Evolutionary conservation across 1,140 invertebrate genomes (phyloP).

Genomic region (Gonioctena quinquepunctata): DNA sequence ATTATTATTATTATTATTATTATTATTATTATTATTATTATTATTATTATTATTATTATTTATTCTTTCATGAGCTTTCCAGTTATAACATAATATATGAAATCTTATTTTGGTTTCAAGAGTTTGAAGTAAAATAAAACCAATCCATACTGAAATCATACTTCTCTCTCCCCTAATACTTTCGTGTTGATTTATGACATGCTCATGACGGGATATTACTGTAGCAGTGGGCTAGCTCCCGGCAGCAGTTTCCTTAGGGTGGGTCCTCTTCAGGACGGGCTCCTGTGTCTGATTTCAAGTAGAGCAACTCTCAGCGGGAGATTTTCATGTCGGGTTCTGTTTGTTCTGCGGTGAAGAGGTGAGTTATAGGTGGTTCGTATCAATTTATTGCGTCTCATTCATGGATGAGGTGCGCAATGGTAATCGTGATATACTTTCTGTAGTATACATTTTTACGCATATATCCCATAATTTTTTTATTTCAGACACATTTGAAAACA

Average conservation of each 20-base stretch:
- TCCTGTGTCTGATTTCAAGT: conserved; percentile 14
- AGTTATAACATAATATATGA: too few relatives aligned
- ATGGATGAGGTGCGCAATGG: background rate
- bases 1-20: too few relatives aligned
- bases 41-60: too few relatives aligned
- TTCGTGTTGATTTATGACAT: background rate
- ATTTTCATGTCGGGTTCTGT: background rate
- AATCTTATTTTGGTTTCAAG: too few relatives aligned
- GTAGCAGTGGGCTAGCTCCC: conserved; percentile 4
- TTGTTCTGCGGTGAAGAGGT: background rate
- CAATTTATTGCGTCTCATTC: conserved; percentile 1
- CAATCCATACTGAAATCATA: too few relatives aligned
- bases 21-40: too few relatives aligned
- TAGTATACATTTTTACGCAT: too few relatives aligned
- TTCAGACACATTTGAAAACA: too few relatives aligned
- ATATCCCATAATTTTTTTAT: too few relatives aligned
- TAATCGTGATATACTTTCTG: too few relatives aligned
- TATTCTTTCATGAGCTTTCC: too few relatives aligned
- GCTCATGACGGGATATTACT: conserved; percentile 12
- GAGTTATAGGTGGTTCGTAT: conserved; percentile 2
- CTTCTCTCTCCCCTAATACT: background rate
- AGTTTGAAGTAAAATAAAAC: too few relatives aligned
- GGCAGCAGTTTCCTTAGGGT: background rate
- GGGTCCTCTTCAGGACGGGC: background rate
- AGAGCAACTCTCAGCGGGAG: conserved; percentile 8